These are phyloP conservation scores for Gryllus bimaculatus DNA, from an alignment of 1,140 invertebrate species.

Conservation along the genomic window DNA sequence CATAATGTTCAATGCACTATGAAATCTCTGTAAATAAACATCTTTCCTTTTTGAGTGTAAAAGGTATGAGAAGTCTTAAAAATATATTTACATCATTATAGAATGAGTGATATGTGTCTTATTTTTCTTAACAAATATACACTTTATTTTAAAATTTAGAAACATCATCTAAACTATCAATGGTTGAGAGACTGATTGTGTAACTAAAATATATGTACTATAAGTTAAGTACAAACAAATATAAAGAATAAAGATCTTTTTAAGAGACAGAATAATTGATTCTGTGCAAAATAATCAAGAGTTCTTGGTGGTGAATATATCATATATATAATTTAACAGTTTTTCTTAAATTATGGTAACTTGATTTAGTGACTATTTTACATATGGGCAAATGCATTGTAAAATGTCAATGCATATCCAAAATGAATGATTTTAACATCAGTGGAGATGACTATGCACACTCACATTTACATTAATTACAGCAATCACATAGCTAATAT, in stretches of 20 bases:
- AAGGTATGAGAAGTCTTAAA: slow-evolving; percentile 5
- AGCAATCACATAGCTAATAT: slow-evolving; percentile 12
- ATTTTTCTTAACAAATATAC: not conserved
- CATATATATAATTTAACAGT: not conserved
- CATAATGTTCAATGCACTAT: slow-evolving; percentile 3
- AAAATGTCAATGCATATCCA: not conserved
- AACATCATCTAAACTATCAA: not conserved
- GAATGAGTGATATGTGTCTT: slow-evolving; percentile 4
- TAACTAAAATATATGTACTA: slow-evolving; percentile 1
- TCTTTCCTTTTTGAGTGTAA: not conserved
- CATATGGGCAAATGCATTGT: not conserved
- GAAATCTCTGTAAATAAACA: slow-evolving; percentile 1
- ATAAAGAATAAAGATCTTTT: not conserved
- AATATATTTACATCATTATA: slow-evolving; percentile 6
- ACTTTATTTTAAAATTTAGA: slow-evolving; percentile 2
- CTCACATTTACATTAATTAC: slow-evolving; percentile 13
- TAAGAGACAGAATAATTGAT: not conserved
- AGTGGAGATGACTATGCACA: slow-evolving; percentile 11
- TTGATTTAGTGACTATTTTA: not conserved
- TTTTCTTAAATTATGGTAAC: slow-evolving; percentile 3
- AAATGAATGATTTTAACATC: not conserved
- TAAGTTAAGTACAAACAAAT: not conserved
- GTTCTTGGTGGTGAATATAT: not conserved
- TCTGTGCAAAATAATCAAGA: not conserved
- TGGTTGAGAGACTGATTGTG: not conserved